Base-by-base conservation (phyloP, 1,140 invertebrate species). In the Drosophila burlai region DNA sequence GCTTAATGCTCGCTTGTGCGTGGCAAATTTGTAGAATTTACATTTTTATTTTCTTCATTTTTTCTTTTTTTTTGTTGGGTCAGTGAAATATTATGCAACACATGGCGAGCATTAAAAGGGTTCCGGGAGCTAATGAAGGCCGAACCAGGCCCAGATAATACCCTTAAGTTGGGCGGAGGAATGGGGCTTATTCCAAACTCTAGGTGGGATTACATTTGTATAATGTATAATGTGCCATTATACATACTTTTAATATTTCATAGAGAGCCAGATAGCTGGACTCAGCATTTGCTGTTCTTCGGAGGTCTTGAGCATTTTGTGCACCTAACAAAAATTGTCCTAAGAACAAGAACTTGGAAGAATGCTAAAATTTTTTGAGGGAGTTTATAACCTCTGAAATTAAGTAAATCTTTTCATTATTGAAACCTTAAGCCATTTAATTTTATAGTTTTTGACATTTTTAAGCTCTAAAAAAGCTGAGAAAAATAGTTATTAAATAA, bases 11-110 rank as follows among this genome's bases (percentile, higher is more conserved):
- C 84, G 84, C 68, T 89, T 87, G 83, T 87, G 83, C 84, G 83
- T 87, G 79, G 73, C 79, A 87, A 87, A 89, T 86, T 81, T 73
- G 67, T 89, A 68, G 67, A 86, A 89, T 86, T 86, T 86, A 86
- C 83, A 86, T 86, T 86, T 86, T 83, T 86, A 87, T 86, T 80
- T 31, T 49, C 9, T 26, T 47, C 2, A 6, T 45, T 21, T 11
- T 34, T 34, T 10, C 1, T 11, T 45, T 21, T 11, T 10, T 34
- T 11, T 11, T 10, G 8, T 34, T 15, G 46, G 58, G 34, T 59
- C 73, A 55, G 46, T 63, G 59, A 59, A 62, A 62, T 64, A 82
- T 86, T 79, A 89, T 81, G 81, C 81, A 86, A 89, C 83, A 87
- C 83, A 87, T 87, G 84, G 83, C 66, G 42, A 42, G 67, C 68